Conservation (phyloP, 2,888 invertebrate genomes). For the Eupithecia exiguata region DNA sequence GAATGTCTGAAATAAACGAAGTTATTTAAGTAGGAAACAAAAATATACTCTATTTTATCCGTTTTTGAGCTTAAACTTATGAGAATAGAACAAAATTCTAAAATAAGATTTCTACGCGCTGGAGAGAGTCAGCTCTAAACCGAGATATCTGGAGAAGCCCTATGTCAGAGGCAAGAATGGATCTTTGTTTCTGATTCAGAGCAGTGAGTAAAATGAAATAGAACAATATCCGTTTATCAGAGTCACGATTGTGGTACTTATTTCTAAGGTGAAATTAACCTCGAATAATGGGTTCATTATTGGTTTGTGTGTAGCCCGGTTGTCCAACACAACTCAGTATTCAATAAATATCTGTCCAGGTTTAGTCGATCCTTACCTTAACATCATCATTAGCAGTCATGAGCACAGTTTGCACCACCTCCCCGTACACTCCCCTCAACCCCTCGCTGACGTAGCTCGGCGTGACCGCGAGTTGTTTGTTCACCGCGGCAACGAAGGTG, state of each 20-base stretch:
- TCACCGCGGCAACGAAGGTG: conserved; percentile 62
- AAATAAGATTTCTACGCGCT: neutral
- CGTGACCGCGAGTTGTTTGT: conserved; percentile 60
- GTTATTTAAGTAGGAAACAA: neutral
- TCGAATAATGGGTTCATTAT: no score
- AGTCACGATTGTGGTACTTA: no score
- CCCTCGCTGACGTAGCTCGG: conserved; percentile 50
- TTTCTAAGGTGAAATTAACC: no score
- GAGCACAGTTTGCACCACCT: conserved; percentile 60
- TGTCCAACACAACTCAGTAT: no score
- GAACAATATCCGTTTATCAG: neutral
- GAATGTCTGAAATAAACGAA: conserved; percentile 60
- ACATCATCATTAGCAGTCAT: conserved; percentile 67
- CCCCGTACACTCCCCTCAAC: conserved; percentile 61
- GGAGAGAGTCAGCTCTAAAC: neutral
- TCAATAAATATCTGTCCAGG: neutral
- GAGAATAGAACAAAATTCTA: no score
- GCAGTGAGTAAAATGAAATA: neutral
- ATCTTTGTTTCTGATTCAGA: neutral
- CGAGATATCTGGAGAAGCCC: no score
- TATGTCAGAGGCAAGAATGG: no score
- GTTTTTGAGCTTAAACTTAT: neutral
- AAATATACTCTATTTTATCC: neutral
- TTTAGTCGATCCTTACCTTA: conserved; percentile 57
- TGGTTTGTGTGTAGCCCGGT: no score